Evolutionary conservation across 2,113 vertebrate species (phyloP).

Genomic region (Pogonocichla stellata): DNA sequence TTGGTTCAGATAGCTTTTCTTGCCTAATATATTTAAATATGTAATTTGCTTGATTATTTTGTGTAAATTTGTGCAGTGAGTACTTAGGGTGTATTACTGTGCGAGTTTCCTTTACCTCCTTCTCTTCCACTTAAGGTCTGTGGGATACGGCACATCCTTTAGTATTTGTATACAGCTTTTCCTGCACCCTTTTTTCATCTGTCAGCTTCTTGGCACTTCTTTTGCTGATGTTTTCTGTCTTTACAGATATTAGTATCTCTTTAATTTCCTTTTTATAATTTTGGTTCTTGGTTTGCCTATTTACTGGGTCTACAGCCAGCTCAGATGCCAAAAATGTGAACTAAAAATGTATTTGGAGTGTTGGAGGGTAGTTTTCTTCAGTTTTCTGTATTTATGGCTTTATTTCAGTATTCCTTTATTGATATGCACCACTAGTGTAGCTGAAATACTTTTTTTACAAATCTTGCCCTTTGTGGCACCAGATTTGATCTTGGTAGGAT

Average conservation of each 20-base stretch:
- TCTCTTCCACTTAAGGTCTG: not conserved
- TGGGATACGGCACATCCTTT: not conserved
- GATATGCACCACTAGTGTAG: not conserved
- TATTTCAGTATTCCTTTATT: constrained; percentile 13
- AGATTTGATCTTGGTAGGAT: constrained; percentile 37
- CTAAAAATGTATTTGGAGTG: not conserved
- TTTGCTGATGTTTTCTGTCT: constrained; percentile 23
- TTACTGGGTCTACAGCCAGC: not conserved
- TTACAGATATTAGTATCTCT: not conserved
- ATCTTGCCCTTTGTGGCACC: not conserved
- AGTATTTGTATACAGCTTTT: not conserved
- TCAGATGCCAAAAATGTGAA: not conserved
- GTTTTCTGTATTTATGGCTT: not conserved
- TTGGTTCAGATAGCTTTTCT: constrained; percentile 17
- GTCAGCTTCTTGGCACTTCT: not conserved
- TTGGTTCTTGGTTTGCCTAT: not conserved
- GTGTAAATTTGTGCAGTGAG: not conserved
- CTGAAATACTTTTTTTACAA: not conserved
- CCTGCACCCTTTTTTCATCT: constrained; percentile 12
- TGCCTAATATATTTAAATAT: not conserved
- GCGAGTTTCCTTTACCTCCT: not conserved
- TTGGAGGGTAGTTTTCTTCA: not conserved
- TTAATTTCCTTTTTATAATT: not conserved
- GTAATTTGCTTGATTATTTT: not conserved
- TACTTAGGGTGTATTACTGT: not conserved